phyloP scores from a whole-genome alignment of 2,888 invertebrate species.

The Monopis laevigella region DNA sequence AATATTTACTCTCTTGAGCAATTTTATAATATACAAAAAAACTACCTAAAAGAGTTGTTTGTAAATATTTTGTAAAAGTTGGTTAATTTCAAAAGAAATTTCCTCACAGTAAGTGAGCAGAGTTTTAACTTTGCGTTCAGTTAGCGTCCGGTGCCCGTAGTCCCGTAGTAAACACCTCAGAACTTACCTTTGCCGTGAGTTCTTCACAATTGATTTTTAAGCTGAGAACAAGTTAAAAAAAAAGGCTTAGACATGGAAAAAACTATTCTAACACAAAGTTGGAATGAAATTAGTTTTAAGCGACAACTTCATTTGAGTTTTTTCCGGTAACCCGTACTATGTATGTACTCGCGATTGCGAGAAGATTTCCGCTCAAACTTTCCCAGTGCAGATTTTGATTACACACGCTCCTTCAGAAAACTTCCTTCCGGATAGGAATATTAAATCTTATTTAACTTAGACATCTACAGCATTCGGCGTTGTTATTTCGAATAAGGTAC shows the following conservation, averaged over 20 bases:
- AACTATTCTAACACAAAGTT: slow-evolving; percentile 59
- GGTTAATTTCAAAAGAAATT: slow-evolving; percentile 45
- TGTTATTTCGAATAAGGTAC: slow-evolving; percentile 64
- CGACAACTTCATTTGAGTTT: slow-evolving; percentile 64
- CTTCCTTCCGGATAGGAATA: slow-evolving; percentile 61
- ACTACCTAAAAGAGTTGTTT: slow-evolving; percentile 34
- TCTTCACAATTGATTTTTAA: slow-evolving; percentile 61
- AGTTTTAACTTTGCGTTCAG: slow-evolving; percentile 42
- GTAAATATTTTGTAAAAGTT: slow-evolving; percentile 43
- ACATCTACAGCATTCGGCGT: slow-evolving; percentile 54
- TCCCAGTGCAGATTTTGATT: slow-evolving; percentile 62
- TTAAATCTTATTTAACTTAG: slow-evolving; percentile 68
- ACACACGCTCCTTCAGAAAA: slow-evolving; percentile 62
- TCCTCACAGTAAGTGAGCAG: slow-evolving; percentile 25
- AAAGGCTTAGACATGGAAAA: slow-evolving; percentile 47
- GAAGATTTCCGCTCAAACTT: slow-evolving; percentile 55
- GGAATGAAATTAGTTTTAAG: slow-evolving; percentile 64
- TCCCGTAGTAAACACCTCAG: slow-evolving; percentile 44
- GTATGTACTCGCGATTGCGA: slow-evolving; percentile 52
- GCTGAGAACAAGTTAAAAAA: slow-evolving; percentile 48
- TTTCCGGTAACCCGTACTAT: slow-evolving; percentile 48
- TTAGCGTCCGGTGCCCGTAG: slow-evolving; percentile 30
- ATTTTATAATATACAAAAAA: no score
- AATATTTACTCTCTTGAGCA: no score
- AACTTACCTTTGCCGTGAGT: slow-evolving; percentile 47